Percentiles rank a stretch among this genome's conserved stretches.
These are phyloP conservation scores for Parazoanthus darwini DNA, from an alignment of 92 coral and sea anemone species.

Conservation along the genomic window DNA sequence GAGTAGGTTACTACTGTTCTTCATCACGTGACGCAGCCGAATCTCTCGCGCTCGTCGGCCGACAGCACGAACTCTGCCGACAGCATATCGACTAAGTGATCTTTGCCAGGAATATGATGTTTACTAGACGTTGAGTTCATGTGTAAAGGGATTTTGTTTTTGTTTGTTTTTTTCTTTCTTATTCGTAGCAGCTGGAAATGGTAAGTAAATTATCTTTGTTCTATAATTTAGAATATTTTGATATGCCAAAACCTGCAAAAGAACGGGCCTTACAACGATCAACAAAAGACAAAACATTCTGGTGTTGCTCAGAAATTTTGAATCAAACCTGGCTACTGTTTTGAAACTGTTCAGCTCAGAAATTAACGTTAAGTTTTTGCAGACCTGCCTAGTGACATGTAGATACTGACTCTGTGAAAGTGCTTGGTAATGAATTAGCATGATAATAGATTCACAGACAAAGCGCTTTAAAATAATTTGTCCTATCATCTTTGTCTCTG, in stretches of 20 bases:
- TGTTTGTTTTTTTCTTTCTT: background rate
- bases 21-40: background rate
- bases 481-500: background rate
- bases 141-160: background rate
- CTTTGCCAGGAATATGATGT: background rate
- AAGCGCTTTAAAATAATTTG: background rate
- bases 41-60: background rate
- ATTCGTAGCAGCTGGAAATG: background rate
- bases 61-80: background rate
- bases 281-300: background rate
- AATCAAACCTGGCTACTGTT: background rate
- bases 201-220: constrained; percentile 1
- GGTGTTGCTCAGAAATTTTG: background rate
- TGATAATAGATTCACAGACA: background rate
- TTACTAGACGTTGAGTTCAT: background rate
- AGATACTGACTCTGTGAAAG: background rate
- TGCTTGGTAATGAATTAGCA: constrained; percentile 23
- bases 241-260: background rate
- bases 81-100: background rate
- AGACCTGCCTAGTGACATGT: too few relatives aligned
- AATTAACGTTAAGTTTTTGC: background rate
- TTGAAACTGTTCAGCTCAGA: background rate
- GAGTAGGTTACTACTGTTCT: too few relatives aligned
- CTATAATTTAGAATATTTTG: too few relatives aligned
- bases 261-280: too few relatives aligned